Evolutionary conservation across 2,888 invertebrate species (phyloP).

Genomic region (Drosophila mimica): DNA sequence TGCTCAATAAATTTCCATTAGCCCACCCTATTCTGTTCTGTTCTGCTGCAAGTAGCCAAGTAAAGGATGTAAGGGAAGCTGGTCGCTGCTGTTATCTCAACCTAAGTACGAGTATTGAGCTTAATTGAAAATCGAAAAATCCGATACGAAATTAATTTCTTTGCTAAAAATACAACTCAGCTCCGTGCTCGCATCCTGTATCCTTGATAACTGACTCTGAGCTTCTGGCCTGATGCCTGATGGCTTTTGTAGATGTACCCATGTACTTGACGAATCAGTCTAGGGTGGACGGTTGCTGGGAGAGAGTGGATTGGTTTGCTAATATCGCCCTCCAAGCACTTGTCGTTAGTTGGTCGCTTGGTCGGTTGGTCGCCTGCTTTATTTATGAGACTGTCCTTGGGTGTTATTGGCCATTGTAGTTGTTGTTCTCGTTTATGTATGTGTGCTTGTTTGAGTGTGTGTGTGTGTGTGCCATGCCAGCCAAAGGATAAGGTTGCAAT

Average conservation of each 20-base stretch:
- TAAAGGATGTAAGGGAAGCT: slow-evolving; percentile 8
- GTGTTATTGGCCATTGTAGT: slow-evolving; percentile 33
- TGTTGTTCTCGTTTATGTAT: slow-evolving; percentile 30
- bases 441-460: slow-evolving; percentile 11
- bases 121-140: slow-evolving; percentile 83
- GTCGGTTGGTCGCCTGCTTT: slow-evolving; percentile 55
- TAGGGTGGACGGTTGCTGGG: neutral
- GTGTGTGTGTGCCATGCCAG: slow-evolving; percentile 32
- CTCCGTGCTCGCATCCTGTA: slow-evolving; percentile 26
- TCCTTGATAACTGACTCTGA: slow-evolving; percentile 25
- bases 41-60: slow-evolving; percentile 8
- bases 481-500: slow-evolving; percentile 77
- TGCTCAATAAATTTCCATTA: slow-evolving; percentile 79
- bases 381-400: slow-evolving; percentile 70
- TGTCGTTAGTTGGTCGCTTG: slow-evolving; percentile 54
- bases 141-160: slow-evolving; percentile 82
- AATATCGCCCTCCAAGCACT: slow-evolving; percentile 60
- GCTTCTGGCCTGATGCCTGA: slow-evolving; percentile 28
- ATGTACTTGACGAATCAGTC: slow-evolving; percentile 48
- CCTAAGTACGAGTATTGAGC: slow-evolving; percentile 65
- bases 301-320: slow-evolving; percentile 13
- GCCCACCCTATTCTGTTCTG: slow-evolving; percentile 28
- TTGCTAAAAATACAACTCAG: slow-evolving; percentile 72
- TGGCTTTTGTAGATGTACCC: slow-evolving; percentile 42
- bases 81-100: slow-evolving; percentile 26